Evolutionary conservation across 1,140 invertebrate species (phyloP).

Genomic region (Drosophila parabipectinata): DNA sequence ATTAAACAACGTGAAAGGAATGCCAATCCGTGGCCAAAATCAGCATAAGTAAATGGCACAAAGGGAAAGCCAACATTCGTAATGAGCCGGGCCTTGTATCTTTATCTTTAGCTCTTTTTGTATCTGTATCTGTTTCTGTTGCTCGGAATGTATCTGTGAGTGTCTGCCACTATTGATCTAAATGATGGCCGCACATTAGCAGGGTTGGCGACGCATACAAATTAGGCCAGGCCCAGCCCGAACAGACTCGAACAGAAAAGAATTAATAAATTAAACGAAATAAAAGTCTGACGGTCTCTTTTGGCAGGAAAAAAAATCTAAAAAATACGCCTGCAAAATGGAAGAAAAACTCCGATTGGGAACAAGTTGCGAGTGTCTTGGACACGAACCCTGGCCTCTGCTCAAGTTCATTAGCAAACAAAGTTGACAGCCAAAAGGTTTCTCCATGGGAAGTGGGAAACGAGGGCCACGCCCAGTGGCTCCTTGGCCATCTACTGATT

Average conservation of each 20-base stretch:
- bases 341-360: background rate
- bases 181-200: conserved; percentile 79
- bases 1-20: conserved; percentile 58
- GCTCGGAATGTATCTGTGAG: conserved; percentile 17
- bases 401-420: conserved; percentile 78
- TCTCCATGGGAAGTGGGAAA: conserved; percentile 8
- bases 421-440: conserved; percentile 74
- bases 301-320: background rate
- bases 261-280: conserved; percentile 80
- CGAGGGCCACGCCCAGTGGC: conserved; percentile 33
- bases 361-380: background rate
- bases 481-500: conserved; percentile 56
- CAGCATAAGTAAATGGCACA: conserved; percentile 71
- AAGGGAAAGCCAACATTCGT: conserved; percentile 51
- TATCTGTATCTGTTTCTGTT: conserved; percentile 29
- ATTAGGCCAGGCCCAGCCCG: conserved; percentile 48
- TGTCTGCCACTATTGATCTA: conserved; percentile 67
- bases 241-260: conserved; percentile 29
- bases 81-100: conserved; percentile 42
- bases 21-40: conserved; percentile 44
- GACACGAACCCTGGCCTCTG: conserved; percentile 20
- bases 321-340: background rate
- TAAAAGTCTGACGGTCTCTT: conserved; percentile 38
- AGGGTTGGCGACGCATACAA: conserved; percentile 73
- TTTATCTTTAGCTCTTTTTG: conserved; percentile 20